phyloP scores from a whole-genome alignment of 2,888 invertebrate species.

The Catonia carolina region DNA sequence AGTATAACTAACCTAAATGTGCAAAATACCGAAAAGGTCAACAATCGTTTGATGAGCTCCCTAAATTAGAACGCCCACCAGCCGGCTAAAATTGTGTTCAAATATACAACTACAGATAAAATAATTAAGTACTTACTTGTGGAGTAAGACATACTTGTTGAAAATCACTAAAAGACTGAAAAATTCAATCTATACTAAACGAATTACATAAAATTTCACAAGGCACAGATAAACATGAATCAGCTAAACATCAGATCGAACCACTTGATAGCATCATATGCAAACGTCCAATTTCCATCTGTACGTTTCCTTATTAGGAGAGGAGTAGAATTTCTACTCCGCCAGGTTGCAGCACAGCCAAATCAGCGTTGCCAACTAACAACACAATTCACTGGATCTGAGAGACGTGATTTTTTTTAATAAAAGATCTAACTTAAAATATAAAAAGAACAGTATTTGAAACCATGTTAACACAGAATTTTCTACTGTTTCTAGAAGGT shows the following conservation, averaged over 20 bases:
- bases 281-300: neutral
- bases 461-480: too few relatives aligned
- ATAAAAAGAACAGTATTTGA: too few relatives aligned
- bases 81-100: conserved; percentile 11
- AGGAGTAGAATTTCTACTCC: conserved; percentile 19
- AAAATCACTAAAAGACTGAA: too few relatives aligned
- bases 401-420: too few relatives aligned
- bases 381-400: too few relatives aligned
- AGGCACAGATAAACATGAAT: neutral
- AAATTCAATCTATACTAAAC: too few relatives aligned
- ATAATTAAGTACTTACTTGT: conserved; percentile 18
- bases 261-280: neutral
- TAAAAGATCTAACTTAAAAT: too few relatives aligned
- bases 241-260: too few relatives aligned
- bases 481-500: too few relatives aligned
- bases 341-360: too few relatives aligned
- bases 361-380: too few relatives aligned
- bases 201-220: neutral
- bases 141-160: conserved; percentile 18
- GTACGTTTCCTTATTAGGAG: conserved; percentile 22
- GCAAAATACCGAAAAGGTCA: neutral
- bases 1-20: neutral
- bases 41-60: neutral
- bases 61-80: neutral
- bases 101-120: conserved; percentile 3